Evolutionary conservation across 2,888 invertebrate genomes (phyloP).

Genomic region (Tromatobia lineatoria): DNA sequence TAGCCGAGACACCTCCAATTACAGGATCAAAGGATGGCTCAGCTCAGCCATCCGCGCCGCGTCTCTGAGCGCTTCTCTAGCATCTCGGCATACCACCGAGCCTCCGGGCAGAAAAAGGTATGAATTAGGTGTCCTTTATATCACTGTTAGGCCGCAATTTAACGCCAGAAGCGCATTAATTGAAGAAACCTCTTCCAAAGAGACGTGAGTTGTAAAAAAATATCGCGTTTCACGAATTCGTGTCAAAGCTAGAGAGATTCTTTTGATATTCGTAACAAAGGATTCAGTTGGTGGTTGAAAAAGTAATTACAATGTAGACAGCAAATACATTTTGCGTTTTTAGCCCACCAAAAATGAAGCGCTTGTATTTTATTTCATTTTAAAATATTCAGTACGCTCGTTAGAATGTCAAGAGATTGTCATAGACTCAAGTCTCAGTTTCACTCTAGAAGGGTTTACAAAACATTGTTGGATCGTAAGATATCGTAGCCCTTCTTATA

Average conservation of each 20-base stretch:
- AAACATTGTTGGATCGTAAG: no score
- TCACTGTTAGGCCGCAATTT: slow-evolving; percentile 65
- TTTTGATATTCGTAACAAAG: slow-evolving; percentile 49
- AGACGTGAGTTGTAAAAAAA: not conserved
- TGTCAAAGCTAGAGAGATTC: slow-evolving; percentile 35
- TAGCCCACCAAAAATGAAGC: not conserved
- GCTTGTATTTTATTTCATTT: no score
- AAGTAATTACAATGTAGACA: slow-evolving; percentile 3
- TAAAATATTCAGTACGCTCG: no score
- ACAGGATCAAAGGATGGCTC: slow-evolving; percentile 78
- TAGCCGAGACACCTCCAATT: slow-evolving; percentile 78
- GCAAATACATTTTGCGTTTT: not conserved
- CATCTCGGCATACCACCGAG: slow-evolving; percentile 42
- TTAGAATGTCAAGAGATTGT: no score
- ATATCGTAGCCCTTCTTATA: no score
- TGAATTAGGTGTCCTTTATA: slow-evolving; percentile 54
- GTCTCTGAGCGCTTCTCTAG: slow-evolving; percentile 68
- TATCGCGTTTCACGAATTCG: slow-evolving; percentile 37
- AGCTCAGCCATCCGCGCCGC: slow-evolving; percentile 41
- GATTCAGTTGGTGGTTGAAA: not conserved
- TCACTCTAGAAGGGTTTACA: no score
- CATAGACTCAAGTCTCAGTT: no score
- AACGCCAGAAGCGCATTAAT: slow-evolving; percentile 61
- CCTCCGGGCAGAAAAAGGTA: slow-evolving; percentile 48
- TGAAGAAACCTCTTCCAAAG: slow-evolving; percentile 48